Conservation (phyloP, 1,140 invertebrate genomes). For the Aphaenogaster ashmeadi region DNA sequence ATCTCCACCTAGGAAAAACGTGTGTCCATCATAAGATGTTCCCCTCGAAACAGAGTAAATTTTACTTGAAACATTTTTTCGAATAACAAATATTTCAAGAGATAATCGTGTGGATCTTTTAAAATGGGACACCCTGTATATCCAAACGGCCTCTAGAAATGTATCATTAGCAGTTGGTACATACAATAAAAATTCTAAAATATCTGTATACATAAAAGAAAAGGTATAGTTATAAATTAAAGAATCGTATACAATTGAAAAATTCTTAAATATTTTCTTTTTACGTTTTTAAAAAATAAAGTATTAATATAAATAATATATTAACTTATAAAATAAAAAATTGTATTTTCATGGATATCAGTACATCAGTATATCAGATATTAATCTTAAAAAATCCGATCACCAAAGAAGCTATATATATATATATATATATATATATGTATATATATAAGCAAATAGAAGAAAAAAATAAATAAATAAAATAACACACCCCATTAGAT, state of each 20-base stretch:
- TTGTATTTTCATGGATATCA: slow-evolving; percentile 2
- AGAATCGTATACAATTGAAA: background rate
- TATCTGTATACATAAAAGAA: background rate
- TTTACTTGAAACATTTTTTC: no score
- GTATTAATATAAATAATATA: slow-evolving; percentile 7
- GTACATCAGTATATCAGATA: background rate
- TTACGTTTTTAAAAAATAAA: background rate
- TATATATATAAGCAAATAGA: slow-evolving; percentile 72
- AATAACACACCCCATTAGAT: slow-evolving; percentile 86
- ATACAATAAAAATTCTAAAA: background rate
- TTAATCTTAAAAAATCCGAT: slow-evolving; percentile 34
- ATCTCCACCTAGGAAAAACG: no score
- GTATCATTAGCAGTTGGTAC: background rate
- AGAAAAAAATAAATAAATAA: slow-evolving; percentile 75
- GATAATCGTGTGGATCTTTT: no score
- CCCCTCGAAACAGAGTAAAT: no score
- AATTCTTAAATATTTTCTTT: background rate
- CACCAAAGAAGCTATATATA: slow-evolving; percentile 69
- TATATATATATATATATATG: no score
- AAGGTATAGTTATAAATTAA: background rate
- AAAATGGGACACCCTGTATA: background rate
- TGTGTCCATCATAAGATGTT: no score
- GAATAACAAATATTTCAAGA: no score
- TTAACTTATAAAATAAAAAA: slow-evolving; percentile 41
- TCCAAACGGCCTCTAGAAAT: background rate